Evolutionary conservation across 2,797 vertebrate species (phyloP), one percentile per base, ranked within the genome.

Genomic region (Catamblyrhynchus diadema): DNA sequence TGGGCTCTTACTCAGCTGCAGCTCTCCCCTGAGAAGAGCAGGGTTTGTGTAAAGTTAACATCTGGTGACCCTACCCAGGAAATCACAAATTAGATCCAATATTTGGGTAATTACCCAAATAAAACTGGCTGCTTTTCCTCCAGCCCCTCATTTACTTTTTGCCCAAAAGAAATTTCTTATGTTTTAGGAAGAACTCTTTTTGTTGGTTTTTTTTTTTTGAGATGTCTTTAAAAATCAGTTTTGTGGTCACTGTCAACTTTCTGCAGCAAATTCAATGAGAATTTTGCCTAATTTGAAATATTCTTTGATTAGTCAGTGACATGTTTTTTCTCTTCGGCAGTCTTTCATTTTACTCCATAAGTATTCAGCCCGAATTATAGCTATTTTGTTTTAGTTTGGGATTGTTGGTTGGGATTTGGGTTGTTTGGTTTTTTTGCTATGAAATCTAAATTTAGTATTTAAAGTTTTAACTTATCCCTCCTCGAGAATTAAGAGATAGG

Each of bases 281-380:
- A 72, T 64, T 89, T 82, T 93, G 45, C 67, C 61, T 80, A 11
- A 84, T 69, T 48, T 71, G 47, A 85, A 84, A 80, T 72, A 42
- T n/a, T 71, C 39, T 80, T 83, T 50, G 42, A 47, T 94, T 73
- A 70, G 17, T 78, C 84, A 81, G 23, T 65, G 59, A 62, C 12
- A 4, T 64, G 14, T 9, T 81, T 89, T 83, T 86, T 80, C 33
- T 89, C 57, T 78, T 79, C 16, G 10, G 39, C 33, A 81, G n/a
- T 74, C 65, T 95, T 92, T 70, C 61, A n/a, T 71, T 92, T 95
- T 74, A 71, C 16, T 78, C 74, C 17, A 10, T 50, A 93, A 93
- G 59, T 82, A 75, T 70, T 90, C 51, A 47, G 35, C 41, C 25
- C 62, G 77, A 82, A 85, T 92, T 92, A 50, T 57, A 87, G 28